Percentiles rank a stretch among this genome's conserved stretches.
Conservation (phyloP, 2,113 vertebrate species). For the Saguinus midas region DNA sequence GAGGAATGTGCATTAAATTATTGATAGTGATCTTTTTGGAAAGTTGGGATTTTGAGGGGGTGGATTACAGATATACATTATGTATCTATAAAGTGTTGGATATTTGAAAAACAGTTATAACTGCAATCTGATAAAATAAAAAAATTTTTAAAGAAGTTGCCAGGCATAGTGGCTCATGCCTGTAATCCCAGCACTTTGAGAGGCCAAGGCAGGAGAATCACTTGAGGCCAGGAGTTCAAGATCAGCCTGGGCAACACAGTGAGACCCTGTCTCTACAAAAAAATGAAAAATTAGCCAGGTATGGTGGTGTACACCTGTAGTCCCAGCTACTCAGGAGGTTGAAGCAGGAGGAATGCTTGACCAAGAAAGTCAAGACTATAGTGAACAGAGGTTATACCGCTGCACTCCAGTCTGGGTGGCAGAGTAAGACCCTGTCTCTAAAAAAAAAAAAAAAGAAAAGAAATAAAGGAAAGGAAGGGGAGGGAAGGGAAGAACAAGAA, state of each 20-base stretch:
- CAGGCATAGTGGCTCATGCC: neutral
- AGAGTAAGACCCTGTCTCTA: neutral
- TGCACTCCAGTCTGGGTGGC: neutral
- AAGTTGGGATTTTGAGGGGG: constrained; percentile 23
- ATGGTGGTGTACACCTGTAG: neutral
- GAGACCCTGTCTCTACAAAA: neutral
- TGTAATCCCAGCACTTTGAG: neutral
- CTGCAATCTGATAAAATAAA: neutral
- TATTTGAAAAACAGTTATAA: neutral
- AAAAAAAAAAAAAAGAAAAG: neutral
- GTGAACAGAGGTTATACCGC: neutral
- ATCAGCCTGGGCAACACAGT: neutral
- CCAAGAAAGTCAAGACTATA: neutral
- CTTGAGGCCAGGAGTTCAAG: neutral
- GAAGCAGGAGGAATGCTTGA: neutral
- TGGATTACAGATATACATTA: neutral
- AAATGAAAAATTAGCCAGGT: neutral
- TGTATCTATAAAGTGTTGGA: neutral
- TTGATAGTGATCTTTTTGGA: neutral
- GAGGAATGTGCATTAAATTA: neutral
- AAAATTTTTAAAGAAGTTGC: neutral
- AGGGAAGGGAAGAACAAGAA: too few relatives aligned
- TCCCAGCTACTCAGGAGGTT: neutral
- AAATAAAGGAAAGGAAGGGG: neutral
- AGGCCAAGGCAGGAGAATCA: neutral